Conservation (phyloP, 2,113 vertebrate genomes). For the Stigmatopora argus region DNA sequence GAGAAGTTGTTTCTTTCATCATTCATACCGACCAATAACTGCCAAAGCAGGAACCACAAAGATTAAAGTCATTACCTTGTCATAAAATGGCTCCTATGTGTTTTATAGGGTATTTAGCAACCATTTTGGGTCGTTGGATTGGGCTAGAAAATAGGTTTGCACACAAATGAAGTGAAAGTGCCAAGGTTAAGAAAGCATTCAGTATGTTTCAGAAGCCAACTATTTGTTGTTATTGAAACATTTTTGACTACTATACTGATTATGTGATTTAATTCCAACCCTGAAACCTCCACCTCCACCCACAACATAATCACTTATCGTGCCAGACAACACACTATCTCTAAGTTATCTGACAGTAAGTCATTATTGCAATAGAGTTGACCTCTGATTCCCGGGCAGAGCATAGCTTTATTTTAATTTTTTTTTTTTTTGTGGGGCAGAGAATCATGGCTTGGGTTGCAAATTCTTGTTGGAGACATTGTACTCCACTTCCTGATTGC, state of each 20-base stretch:
- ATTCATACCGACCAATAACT: background rate
- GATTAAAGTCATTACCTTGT: background rate
- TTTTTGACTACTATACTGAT: background rate
- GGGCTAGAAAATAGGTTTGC: background rate
- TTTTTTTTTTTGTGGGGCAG: background rate
- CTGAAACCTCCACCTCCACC: background rate
- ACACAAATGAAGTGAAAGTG: background rate
- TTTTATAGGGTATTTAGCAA: background rate
- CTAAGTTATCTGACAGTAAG: too few relatives aligned
- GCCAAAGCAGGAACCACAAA: constrained; percentile 1
- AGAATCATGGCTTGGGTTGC: background rate
- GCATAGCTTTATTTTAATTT: too few relatives aligned
- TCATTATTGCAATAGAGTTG: too few relatives aligned
- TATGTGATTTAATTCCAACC: background rate
- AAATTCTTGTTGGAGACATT: background rate
- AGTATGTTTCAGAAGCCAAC: background rate
- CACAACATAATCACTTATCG: background rate
- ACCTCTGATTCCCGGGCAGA: too few relatives aligned
- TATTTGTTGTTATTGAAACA: background rate
- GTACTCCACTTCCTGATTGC: background rate
- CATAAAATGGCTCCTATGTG: background rate
- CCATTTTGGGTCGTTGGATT: background rate
- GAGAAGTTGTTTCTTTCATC: background rate
- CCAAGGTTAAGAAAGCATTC: background rate
- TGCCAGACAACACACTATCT: background rate